phyloP scores from a whole-genome alignment of 2,888 invertebrate genomes.

The Periphyllus acericola region DNA sequence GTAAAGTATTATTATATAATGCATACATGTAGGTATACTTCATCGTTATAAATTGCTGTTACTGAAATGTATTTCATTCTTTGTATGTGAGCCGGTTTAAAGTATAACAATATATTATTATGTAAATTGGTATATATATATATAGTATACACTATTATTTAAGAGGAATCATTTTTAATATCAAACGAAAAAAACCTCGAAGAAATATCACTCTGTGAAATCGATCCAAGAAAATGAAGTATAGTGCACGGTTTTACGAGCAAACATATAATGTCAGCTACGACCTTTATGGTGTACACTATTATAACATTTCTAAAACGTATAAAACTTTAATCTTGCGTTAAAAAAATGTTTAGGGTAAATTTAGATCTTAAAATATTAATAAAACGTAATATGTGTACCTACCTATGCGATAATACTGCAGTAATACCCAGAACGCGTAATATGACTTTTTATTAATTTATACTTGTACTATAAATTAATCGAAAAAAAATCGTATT shows the following conservation, averaged over 20 bases:
- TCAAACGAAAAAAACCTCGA: conserved; percentile 6
- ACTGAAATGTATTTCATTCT: conserved; percentile 27
- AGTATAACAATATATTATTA: conserved; percentile 22
- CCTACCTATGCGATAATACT: too few species aligned
- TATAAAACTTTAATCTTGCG: background rate
- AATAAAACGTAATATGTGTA: background rate
- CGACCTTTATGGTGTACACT: background rate
- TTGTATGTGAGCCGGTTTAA: background rate
- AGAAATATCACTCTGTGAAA: background rate
- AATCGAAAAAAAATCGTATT: too few species aligned
- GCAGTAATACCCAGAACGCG: background rate
- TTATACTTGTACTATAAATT: background rate
- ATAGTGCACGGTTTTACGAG: background rate
- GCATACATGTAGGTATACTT: background rate
- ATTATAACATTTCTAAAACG: background rate
- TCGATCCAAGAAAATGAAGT: conserved; percentile 2
- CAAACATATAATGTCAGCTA: background rate
- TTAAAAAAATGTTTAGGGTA: background rate
- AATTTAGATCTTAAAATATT: background rate
- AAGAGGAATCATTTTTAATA: conserved; percentile 11
- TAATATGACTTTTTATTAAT: background rate
- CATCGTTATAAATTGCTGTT: conserved; percentile 14
- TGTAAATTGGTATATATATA: conserved; percentile 25
- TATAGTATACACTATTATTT: background rate
- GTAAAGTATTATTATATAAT: background rate